These are phyloP conservation scores for Andrena haemorrhoa DNA, from an alignment of 2,888 invertebrate species.

Conservation along the genomic window DNA sequence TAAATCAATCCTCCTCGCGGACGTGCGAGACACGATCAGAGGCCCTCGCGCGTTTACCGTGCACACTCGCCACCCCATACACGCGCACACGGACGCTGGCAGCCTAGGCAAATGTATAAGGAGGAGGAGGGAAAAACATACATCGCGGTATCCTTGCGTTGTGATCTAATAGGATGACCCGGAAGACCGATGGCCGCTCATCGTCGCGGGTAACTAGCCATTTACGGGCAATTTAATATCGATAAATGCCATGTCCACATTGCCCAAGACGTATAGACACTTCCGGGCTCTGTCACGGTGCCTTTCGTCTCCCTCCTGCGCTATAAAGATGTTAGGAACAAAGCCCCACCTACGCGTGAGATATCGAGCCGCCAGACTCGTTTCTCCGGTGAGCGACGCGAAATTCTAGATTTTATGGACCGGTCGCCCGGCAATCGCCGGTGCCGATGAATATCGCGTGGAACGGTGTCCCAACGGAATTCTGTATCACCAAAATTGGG, in stretches of 20 bases:
- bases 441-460: constrained; percentile 38
- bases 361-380: constrained; percentile 47
- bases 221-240: constrained; percentile 71
- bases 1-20: constrained; percentile 82
- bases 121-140: constrained; percentile 35
- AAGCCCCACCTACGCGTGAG: constrained; percentile 54
- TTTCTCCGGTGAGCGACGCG: constrained; percentile 55
- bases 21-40: constrained; percentile 80
- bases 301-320: constrained; percentile 33
- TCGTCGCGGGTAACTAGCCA: constrained; percentile 64
- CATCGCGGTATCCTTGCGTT: constrained; percentile 30
- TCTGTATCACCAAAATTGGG: constrained; percentile 3
- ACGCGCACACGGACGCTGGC: constrained; percentile 10
- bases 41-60: constrained; percentile 70
- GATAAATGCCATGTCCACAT: constrained; percentile 50
- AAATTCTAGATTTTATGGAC: constrained; percentile 63
- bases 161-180: constrained; percentile 61
- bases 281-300: constrained; percentile 31
- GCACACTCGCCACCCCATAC: constrained; percentile 40
- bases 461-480: background rate
- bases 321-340: constrained; percentile 65
- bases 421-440: constrained; percentile 27
- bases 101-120: constrained; percentile 46
- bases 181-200: constrained; percentile 66
- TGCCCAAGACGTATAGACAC: constrained; percentile 11